A percentile compares a stretch with the other conserved stretches of the same genome.
phyloP scores from a whole-genome alignment of 1,140 invertebrate genomes.

The Grapholita molesta region DNA sequence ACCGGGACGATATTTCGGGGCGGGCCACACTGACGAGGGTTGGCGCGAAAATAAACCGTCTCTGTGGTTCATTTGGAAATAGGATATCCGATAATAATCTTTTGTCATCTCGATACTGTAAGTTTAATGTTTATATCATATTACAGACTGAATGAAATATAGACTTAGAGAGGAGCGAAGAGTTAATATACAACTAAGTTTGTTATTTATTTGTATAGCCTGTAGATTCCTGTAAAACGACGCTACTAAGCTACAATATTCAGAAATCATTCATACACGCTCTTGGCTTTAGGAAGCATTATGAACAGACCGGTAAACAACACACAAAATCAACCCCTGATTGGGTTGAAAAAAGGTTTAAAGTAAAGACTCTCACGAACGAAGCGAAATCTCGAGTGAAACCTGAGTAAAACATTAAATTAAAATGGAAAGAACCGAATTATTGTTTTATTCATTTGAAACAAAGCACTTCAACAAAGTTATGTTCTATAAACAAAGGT shows the following conservation, averaged over 20 bases:
- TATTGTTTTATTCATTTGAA: background rate
- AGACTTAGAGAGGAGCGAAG: too few relatives aligned
- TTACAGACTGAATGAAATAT: background rate
- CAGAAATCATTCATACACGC: too few relatives aligned
- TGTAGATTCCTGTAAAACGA: too few relatives aligned
- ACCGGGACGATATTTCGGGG: constrained; percentile 3
- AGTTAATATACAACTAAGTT: too few relatives aligned
- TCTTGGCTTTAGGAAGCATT: too few relatives aligned
- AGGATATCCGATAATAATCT: background rate
- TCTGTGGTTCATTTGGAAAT: background rate
- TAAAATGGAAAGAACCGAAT: background rate
- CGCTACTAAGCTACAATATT: too few relatives aligned
- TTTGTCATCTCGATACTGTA: background rate
- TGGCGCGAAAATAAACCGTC: background rate
- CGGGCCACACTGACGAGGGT: constrained; percentile 6
- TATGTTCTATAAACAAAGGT: background rate
- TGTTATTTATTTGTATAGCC: too few relatives aligned
- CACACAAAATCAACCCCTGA: too few relatives aligned
- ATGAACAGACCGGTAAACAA: too few relatives aligned
- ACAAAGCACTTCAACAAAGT: background rate
- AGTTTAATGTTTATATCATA: background rate
- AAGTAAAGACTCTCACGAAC: too few relatives aligned
- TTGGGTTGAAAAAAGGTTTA: too few relatives aligned
- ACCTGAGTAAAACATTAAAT: background rate
- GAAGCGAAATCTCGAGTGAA: too few relatives aligned